Evolutionary conservation across 2,797 vertebrate genomes (phyloP).

Genomic region (Hozukius guyotensis): DNA sequence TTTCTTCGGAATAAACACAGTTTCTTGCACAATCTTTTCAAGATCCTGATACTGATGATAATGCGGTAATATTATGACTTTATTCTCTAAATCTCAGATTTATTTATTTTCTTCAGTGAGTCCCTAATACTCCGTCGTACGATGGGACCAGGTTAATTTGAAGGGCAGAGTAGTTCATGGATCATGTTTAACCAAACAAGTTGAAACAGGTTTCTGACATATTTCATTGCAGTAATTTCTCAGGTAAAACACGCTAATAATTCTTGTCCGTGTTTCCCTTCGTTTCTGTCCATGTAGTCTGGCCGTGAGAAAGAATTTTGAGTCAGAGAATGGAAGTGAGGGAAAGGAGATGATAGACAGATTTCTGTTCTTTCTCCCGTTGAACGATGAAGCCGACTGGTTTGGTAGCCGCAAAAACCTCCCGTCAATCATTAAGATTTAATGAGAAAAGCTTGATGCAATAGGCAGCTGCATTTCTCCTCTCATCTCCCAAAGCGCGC

Average conservation of each 20-base stretch:
- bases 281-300: neutral
- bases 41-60: too few relatives aligned
- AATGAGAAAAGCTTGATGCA: constrained; percentile 15
- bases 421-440: constrained; percentile 23
- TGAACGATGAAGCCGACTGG: neutral
- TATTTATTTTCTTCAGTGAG: too few relatives aligned
- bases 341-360: constrained; percentile 47
- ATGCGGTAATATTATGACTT: too few relatives aligned
- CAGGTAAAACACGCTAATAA: neutral
- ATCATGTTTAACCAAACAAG: neutral
- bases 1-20: too few relatives aligned
- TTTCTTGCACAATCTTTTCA: too few relatives aligned
- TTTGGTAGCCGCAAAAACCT: neutral
- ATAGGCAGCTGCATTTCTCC: constrained; percentile 30
- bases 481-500: constrained; percentile 39
- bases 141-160: neutral
- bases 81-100: too few relatives aligned
- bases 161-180: neutral
- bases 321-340: constrained; percentile 11
- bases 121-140: neutral
- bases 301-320: constrained; percentile 12
- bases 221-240: neutral
- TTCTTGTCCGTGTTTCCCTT: neutral
- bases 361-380: neutral
- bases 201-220: neutral